Base-by-base conservation (phyloP, 2,113 vertebrate genomes). In the Xiphophorus maculatus region DNA sequence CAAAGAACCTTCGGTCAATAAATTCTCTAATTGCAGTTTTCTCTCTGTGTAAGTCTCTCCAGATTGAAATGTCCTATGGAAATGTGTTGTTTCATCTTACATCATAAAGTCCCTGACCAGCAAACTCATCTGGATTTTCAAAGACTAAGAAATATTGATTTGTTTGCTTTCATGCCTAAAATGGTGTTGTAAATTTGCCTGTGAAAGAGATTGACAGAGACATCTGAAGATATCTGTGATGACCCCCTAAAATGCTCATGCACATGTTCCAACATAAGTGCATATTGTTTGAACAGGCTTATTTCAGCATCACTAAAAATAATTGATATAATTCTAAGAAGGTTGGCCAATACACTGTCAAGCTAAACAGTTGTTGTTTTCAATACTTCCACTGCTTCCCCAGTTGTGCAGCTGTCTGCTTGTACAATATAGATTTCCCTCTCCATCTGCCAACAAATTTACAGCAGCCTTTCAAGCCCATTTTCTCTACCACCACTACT, bases 361-460 rank as follows among this genome's bases (percentile, higher is more conserved):
- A 60, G 28, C 51, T 58, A 66, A 73, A 62, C 37, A 63, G 27
- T 58, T 73, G 44, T 42, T 76, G 76, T 60, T 9, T 15, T 40
- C 1, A 60, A 44, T 37, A 6, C 29, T 73, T 69, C 6, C 32
- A 61, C 42, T 66, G 30, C 17, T 66, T 67, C 61, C 35, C 10
- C 5, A 27, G 35, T 14, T 35, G 62, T 76, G 48, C 66, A 67
- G 65, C 75, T 30, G 37, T 35, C 68, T 74, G 32, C 72, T 60
- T 30, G 32, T 13, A 67, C 37, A 28, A 42, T 64, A 35, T n/a
- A 68, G 60, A 32, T 74, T 82, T 72, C 71, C 67, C 63, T 73
- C 61, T 66, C 64, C n/a, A 62, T 81, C 76, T 66, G 72, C 71
- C 85, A 78, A 67, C 60, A 70, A 65, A 75, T 75, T 73, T 69